phyloP scores from a whole-genome alignment of 2,797 vertebrate species.

The Protosalanx chinensis region DNA sequence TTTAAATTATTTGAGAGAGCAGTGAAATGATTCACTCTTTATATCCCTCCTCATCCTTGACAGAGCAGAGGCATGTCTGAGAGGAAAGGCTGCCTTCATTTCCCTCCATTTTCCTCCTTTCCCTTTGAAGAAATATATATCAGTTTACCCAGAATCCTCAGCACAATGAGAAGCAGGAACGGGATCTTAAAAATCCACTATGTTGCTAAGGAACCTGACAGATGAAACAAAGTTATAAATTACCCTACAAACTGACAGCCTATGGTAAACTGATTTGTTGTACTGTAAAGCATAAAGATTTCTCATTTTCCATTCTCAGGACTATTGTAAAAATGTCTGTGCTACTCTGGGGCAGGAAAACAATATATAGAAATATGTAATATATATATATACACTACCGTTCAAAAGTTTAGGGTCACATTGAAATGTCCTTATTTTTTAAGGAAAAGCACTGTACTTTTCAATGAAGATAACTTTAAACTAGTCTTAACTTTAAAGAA shows the following conservation, averaged over 20 bases:
- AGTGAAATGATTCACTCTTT: conserved; percentile 35
- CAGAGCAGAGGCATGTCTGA: conserved; percentile 27
- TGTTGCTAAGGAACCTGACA: conserved; percentile 4
- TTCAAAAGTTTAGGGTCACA: too few relatives aligned
- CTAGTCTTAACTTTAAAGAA: too few relatives aligned
- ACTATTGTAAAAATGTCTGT: neutral
- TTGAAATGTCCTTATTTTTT: too few relatives aligned
- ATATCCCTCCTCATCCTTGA: conserved; percentile 39
- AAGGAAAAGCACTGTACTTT: too few relatives aligned
- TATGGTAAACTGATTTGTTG: neutral
- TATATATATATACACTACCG: too few relatives aligned
- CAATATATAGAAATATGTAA: too few relatives aligned
- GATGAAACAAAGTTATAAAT: neutral
- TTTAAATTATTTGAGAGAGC: conserved; percentile 46
- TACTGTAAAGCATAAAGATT: neutral
- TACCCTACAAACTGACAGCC: too few relatives aligned
- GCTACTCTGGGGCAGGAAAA: neutral
- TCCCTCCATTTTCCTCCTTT: conserved; percentile 44
- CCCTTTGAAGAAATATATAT: conserved; percentile 43
- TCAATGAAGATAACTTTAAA: too few relatives aligned
- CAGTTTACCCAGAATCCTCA: conserved; percentile 19
- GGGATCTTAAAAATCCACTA: neutral
- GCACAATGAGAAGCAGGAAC: conserved; percentile 1
- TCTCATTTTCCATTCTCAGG: neutral
- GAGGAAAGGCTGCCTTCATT: conserved; percentile 14